Conservation (phyloP, 2,888 invertebrate genomes). For the Eupithecia abbreviata region DNA sequence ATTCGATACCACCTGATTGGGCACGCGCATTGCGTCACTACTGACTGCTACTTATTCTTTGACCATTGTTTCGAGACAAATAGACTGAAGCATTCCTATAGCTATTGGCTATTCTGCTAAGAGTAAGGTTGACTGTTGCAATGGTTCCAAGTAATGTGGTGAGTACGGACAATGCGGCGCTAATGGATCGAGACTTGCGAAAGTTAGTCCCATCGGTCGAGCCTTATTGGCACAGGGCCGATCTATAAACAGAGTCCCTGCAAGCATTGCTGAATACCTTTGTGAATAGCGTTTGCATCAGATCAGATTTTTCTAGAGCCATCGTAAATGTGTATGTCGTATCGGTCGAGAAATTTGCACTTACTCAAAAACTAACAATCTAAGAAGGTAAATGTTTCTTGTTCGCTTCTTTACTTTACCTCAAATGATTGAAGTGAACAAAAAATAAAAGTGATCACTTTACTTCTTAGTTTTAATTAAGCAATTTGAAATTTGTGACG, state of each 20-base stretch:
- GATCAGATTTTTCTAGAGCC: neutral
- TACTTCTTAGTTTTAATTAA: too few species aligned
- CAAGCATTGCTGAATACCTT: constrained; percentile 6
- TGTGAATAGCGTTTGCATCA: constrained; percentile 6
- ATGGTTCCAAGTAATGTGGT: constrained; percentile 30
- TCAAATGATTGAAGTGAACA: too few species aligned
- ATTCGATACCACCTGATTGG: constrained; percentile 45
- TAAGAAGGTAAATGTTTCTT: too few species aligned
- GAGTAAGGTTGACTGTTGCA: constrained; percentile 31
- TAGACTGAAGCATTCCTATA: constrained; percentile 50
- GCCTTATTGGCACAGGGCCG: constrained; percentile 17
- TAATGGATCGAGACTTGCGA: constrained; percentile 29
- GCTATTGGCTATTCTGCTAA: constrained; percentile 19
- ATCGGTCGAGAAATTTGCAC: neutral
- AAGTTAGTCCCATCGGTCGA: constrained; percentile 25
- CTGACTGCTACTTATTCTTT: constrained; percentile 14
- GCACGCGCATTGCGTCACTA: constrained; percentile 58
- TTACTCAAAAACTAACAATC: too few species aligned
- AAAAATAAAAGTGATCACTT: too few species aligned
- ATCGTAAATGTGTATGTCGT: neutral
- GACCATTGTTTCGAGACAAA: constrained; percentile 58
- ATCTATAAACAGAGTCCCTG: constrained; percentile 7
- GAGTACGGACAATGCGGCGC: constrained; percentile 21
- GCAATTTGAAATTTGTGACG: too few species aligned
- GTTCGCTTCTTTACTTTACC: too few species aligned